Conservation (phyloP, 2,888 invertebrate genomes). For the Sinopyrophorus schimmeli region DNA sequence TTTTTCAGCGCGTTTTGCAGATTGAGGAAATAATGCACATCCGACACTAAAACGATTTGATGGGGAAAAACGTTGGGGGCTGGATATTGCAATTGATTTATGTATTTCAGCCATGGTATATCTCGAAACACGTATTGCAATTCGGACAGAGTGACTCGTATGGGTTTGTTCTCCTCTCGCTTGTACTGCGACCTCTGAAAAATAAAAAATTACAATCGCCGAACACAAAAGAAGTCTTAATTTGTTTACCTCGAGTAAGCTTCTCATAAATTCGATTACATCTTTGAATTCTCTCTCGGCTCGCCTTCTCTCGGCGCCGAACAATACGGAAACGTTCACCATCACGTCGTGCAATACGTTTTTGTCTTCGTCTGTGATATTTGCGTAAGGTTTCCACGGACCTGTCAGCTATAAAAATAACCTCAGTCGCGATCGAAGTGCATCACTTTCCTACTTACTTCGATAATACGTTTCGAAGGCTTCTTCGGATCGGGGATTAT, state of each 20-base stretch:
- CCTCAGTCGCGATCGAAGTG: too few relatives aligned
- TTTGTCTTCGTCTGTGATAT: constrained; percentile 7
- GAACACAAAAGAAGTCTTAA: too few relatives aligned
- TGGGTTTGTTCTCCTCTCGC: too few relatives aligned
- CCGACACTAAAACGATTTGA: constrained; percentile 44
- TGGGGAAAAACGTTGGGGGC: constrained; percentile 41
- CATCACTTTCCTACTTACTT: too few relatives aligned
- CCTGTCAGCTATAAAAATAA: constrained; percentile 4
- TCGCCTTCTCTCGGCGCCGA: constrained; percentile 42
- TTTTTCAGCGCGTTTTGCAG: constrained; percentile 40
- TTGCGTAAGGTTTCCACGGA: too few relatives aligned
- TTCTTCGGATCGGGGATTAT: constrained; percentile 41
- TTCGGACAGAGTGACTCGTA: constrained; percentile 58
- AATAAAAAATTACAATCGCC: constrained; percentile 2
- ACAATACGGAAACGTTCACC: constrained; percentile 45
- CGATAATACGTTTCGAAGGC: constrained; percentile 44
- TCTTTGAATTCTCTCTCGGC: constrained; percentile 44
- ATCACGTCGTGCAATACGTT: constrained; percentile 37
- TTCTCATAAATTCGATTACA: constrained; percentile 45
- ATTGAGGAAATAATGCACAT: constrained; percentile 45
- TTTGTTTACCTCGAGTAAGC: too few relatives aligned
- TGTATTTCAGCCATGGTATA: constrained; percentile 47
- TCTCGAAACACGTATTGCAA: constrained; percentile 55
- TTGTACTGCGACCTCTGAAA: too few relatives aligned
- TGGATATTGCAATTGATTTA: constrained; percentile 44